A percentile compares a stretch with the other conserved stretches of the same genome.
These are phyloP conservation scores for Papilio elwesi DNA, from an alignment of 2,888 invertebrate genomes.

Conservation along the genomic window DNA sequence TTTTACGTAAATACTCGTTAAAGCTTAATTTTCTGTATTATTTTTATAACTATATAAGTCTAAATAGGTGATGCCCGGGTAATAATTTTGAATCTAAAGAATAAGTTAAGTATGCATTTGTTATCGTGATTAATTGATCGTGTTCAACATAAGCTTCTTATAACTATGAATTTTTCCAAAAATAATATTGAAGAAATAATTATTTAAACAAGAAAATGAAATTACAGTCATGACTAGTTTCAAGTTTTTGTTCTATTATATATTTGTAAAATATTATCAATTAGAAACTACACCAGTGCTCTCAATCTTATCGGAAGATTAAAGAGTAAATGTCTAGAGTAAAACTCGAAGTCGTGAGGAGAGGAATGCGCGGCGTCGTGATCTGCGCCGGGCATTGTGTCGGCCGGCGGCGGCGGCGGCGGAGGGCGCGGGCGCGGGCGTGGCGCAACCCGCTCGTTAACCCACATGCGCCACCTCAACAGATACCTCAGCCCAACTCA, in stretches of 20 bases:
- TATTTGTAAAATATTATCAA: conserved; percentile 21
- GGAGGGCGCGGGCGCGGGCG: conserved; percentile 55
- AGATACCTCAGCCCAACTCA: conserved; percentile 50
- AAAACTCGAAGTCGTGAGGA: conserved; percentile 52
- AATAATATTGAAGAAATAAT: too few species aligned
- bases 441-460: conserved; percentile 71
- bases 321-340: conserved; percentile 35
- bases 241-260: neutral
- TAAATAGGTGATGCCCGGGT: too few species aligned
- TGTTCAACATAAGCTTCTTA: conserved; percentile 42
- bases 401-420: conserved; percentile 45
- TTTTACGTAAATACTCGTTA: too few species aligned
- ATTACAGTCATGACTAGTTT: neutral
- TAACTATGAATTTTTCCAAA: neutral
- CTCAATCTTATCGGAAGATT: conserved; percentile 24
- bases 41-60: too few species aligned
- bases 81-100: too few species aligned
- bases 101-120: too few species aligned
- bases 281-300: conserved; percentile 12
- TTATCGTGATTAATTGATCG: too few species aligned
- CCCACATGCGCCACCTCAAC: conserved; percentile 66
- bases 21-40: too few species aligned
- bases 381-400: conserved; percentile 50
- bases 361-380: conserved; percentile 50
- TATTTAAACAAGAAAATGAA: neutral